Base-by-base conservation (phyloP, 1,140 invertebrate genomes). In the Cydia strobilella region DNA sequence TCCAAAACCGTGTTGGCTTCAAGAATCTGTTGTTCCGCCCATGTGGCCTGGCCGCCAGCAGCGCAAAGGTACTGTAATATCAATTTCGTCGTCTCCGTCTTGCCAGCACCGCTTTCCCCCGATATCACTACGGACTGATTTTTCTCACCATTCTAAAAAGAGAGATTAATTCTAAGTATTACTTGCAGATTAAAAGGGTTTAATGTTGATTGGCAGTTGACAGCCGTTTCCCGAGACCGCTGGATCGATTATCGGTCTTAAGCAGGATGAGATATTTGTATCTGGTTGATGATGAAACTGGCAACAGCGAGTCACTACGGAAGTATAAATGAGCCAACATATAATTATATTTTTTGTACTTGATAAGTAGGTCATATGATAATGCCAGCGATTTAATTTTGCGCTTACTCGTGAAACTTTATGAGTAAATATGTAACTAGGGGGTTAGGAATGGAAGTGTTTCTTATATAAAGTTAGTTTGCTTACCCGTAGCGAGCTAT, bases 21-120 rank as follows among this genome's bases (percentile, higher is more conserved):
- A 0, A 98, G 94, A 80, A 98, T 98, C 93, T 98, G 97, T 90
- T 98, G 97, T 88, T 98, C 97, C 7, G 98, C 96, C 97, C 97
- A 98, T 1, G 97, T 97, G 25, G 90, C 88, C 75, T 93, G 90
- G 5, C 89, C 91, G 1, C 91, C 92, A 0, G 99, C 97, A 7
- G 97, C 97, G 93, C 98, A 99, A 25, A 99, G 91, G 93, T 99
- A 99, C 88, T 99, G 98, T 45, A 99, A 93, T 76, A 99, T 98
- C 85, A 99, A 97, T 93, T 99, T 98, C 2, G 98, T 99, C 31
- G 96, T 98, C 91, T 99, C 98, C 0, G 98, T 99, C 94, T 99
- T 99, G 23, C 99, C 99, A 13, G 99, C 98, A 1, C 99, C 99
- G 80, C 97, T 98, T 92, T 99, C 99, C 2, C 99, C 99, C 54